Evolutionary conservation across 2,888 invertebrate species (phyloP), one percentile per base, ranked within the genome.

Genomic region (Torymus tubicola): DNA sequence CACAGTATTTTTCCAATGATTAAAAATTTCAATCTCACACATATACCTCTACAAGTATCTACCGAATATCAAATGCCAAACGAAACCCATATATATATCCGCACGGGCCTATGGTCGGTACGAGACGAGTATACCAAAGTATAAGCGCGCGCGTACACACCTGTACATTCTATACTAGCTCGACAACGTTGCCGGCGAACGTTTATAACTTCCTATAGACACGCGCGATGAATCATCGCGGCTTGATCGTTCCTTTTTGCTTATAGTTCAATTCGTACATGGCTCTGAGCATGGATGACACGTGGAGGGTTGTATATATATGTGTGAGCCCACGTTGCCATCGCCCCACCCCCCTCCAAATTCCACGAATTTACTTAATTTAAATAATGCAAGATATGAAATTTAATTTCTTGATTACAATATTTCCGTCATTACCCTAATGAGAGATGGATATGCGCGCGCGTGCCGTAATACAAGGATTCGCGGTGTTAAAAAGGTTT

Each of bases 361-460:
- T 79, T 50, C 50, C 57, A 14, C 50, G 73, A 73, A 79, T 79
- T 61, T 31, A 21, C 55, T 31, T 67, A 57, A 67, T 72, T 73
- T 68, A 61, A 79, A 73, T 79, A 73, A 79, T 64, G 52, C 58
- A 68, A 58, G 73, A 64, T 74, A 64, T 69, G 63, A 69, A 79
- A 79, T 69, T 79, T 64, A 69, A 74, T 79, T 68, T 73, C 57
- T 13, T 68, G 58, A 79, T 74, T 68, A 73, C 2, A 73, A 73
- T 73, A 63, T 58, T 70, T 50, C 71, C 50, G 52, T 21, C 75
- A 52, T 67, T 67, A 60, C 14, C 0, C 24, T 75, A 60, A 75
- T 68, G 24, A 75, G 24, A 0, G 0, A 14, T 68, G 21, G n/a
- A 13, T 52, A 53, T 53, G 58, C 67, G 4, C 21, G 55, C 42